These are phyloP conservation scores for Thymallus thymallus DNA, from an alignment of 2,113 vertebrate genomes.

Conservation along the genomic window DNA sequence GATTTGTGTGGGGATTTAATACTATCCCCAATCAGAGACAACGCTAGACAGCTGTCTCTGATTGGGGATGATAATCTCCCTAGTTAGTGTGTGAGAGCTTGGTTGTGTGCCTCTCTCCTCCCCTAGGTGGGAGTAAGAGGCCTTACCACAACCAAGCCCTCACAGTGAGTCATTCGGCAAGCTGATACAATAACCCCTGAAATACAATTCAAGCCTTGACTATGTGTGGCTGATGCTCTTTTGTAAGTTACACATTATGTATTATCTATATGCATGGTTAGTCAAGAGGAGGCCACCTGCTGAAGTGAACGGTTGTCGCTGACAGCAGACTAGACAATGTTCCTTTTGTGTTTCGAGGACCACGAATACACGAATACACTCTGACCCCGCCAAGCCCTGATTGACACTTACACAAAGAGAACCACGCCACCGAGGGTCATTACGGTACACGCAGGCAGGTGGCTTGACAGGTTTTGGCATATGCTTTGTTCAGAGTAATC, in stretches of 20 bases:
- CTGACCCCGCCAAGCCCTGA: slow-evolving; percentile 28
- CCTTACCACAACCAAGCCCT: too few relatives aligned
- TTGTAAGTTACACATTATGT: too few relatives aligned
- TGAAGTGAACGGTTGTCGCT: slow-evolving; percentile 15
- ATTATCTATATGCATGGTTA: slow-evolving; percentile 5
- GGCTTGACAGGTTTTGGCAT: slow-evolving; percentile 36
- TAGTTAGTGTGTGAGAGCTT: too few relatives aligned
- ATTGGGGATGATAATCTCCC: too few relatives aligned
- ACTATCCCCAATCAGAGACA: too few relatives aligned
- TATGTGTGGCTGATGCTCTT: not conserved
- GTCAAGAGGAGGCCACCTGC: slow-evolving; percentile 14
- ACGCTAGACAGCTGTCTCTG: too few relatives aligned
- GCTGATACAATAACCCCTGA: not conserved
- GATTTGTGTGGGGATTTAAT: too few relatives aligned
- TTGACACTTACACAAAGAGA: not conserved
- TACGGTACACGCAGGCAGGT: slow-evolving; percentile 29
- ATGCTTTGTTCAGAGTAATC: slow-evolving; percentile 44
- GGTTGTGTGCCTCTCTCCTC: too few relatives aligned
- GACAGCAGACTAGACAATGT: slow-evolving; percentile 5
- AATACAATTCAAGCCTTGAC: not conserved
- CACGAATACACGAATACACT: slow-evolving; percentile 35
- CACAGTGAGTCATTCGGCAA: not conserved
- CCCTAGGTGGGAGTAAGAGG: too few relatives aligned
- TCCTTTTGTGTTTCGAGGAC: slow-evolving; percentile 29
- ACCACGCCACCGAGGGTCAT: slow-evolving; percentile 6